phyloP scores from a whole-genome alignment of 2,113 vertebrate genomes.

The Paraplagusia blochii region DNA sequence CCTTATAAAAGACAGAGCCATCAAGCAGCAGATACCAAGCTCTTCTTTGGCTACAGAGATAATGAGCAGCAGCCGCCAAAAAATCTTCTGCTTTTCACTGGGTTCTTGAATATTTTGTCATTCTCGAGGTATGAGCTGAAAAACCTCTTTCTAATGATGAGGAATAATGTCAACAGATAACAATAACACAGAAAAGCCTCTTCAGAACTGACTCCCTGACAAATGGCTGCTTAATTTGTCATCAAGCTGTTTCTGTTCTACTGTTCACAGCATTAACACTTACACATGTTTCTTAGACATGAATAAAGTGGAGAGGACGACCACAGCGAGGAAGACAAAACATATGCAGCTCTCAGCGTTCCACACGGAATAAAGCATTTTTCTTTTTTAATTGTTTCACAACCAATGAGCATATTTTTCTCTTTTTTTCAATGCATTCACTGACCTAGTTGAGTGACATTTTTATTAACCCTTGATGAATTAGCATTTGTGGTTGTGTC shows the following conservation, averaged over 20 bases:
- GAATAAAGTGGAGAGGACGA: constrained; percentile 3
- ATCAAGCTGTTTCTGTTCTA: constrained; percentile 16
- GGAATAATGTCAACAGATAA: too few relatives aligned
- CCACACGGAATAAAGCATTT: constrained; percentile 36
- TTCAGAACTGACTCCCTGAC: constrained; percentile 18
- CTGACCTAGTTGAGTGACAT: not conserved
- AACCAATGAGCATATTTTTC: not conserved
- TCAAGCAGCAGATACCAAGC: constrained; percentile 25
- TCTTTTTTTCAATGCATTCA: too few relatives aligned
- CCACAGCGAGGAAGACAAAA: constrained; percentile 21
- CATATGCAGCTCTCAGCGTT: constrained; percentile 40
- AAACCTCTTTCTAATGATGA: not conserved
- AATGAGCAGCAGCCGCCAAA: constrained; percentile 49
- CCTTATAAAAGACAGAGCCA: constrained; percentile 28
- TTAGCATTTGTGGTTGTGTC: not conserved
- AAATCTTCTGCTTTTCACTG: constrained; percentile 8
- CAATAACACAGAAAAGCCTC: too few relatives aligned
- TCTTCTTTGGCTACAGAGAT: constrained; percentile 15
- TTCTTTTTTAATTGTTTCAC: constrained; percentile 30
- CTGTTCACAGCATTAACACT: constrained; percentile 12
- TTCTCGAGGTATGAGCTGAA: constrained; percentile 4
- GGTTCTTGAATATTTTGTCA: constrained; percentile 6
- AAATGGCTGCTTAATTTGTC: constrained; percentile 24
- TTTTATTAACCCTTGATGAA: constrained; percentile 14
- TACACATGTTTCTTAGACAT: constrained; percentile 6